Evolutionary conservation across 2,797 vertebrate genomes (phyloP), one percentile per base, ranked within the genome.

Genomic region (Botia almorhae): DNA sequence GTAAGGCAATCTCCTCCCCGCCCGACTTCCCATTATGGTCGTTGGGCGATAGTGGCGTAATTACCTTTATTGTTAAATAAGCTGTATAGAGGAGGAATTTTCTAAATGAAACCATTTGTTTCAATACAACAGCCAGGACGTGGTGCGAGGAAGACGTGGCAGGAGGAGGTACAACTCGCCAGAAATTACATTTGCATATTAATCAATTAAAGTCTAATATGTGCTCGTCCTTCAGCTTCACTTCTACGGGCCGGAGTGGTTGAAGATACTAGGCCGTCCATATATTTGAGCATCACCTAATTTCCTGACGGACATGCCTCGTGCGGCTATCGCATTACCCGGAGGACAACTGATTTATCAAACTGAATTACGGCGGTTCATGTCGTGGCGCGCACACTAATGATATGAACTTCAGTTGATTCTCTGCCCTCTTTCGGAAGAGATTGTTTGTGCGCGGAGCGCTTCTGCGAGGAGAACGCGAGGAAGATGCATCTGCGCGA

Each of bases 341-440:
- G 72, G 53, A 69, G 70, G 81, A 83, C 76, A 79, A 64, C 69
- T 83, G 81, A 83, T 83, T 83, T 83, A 83, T 79, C 81, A 78
- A 79, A 74, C 55, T 21, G 43, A 79, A 82, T 82, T 82, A 78
- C 60, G 78, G 39, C 73, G 69, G 58, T 77, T 48, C 53, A 43
- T 69, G 65, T 69, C 36, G 48, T 76, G 67, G 56, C 56, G 65
- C 3, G 80, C 70, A 48, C 78, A 67, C 70, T 80, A 80, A 80
- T 80, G 70, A 80, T 74, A 36, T 68, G 51, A 80, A 80, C 70
- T 80, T 73, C 43, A 80, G 69, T 73, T 80, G 12, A 67, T 73
- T 80, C 33, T 80, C 60, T 13, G 23, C 26, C 50, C 61, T 73
- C 12, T 50, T 71, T 50, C 56, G 68, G 43, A 70, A 78, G n/a